Base-by-base conservation (phyloP, 2,797 vertebrate genomes). In the Catamblyrhynchus diadema region DNA sequence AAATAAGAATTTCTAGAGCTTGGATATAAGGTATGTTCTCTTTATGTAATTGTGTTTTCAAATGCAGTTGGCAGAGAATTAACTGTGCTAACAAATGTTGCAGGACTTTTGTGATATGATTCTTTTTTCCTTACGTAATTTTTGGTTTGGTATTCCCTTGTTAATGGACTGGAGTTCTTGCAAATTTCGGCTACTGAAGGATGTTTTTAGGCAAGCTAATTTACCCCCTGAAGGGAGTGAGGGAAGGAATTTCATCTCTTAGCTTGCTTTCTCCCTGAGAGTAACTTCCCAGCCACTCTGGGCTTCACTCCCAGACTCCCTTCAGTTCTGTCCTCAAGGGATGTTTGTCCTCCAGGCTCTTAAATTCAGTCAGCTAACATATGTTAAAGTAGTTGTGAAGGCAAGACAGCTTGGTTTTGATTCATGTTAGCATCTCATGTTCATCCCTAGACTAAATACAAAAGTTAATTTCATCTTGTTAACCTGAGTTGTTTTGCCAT, bases 301-400 rank as follows among this genome's bases (percentile, higher is more conserved):
- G 91, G 81, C 89, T 91, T 88, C 50, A 14, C 61, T 94, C 81
- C 81, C 89, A 94, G 79, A 32, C 45, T 94, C 81, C 61, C 61
- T 94, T 78, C 75, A 78, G 56, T 82, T 81, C 48, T 54, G 48
- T 54, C 42, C 91, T 90, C 39, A 80, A 32, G 89, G 72, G 81
- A 61, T 61, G 39, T 90, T 88, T 89, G 72, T 94, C 85, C 81
- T 96, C 8, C 0, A 93, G 87, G 65, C 53, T 94, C 79, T 44
- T 60, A 57, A 71, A 80, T 64, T 89, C 89, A 65, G 22, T 67
- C 66, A 87, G 81, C 79, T 90, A 74, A 61, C 79, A 65, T 82
- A 78, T 81, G 91, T 54, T 86, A 20, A 83, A 83, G 23, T 73
- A 87, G 69, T 82, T 50, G 70, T 48, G 67, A 91, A 67, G 75